Conservation (phyloP, 2,888 invertebrate genomes). For the Chymomyza fuscimana region DNA sequence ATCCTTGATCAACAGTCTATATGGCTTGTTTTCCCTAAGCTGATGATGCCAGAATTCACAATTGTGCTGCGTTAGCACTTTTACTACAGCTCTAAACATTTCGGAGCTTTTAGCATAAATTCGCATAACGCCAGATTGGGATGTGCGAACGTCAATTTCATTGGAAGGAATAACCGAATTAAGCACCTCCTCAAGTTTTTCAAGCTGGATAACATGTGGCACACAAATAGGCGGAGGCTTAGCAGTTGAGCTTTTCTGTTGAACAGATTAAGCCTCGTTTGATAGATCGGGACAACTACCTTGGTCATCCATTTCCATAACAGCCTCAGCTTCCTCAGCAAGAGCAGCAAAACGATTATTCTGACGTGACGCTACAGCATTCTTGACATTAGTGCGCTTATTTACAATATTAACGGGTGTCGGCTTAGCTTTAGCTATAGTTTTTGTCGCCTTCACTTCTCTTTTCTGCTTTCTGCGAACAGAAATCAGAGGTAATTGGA, state of each 20-base stretch:
- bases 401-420: neutral
- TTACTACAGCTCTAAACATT: neutral
- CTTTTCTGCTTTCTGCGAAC: no score
- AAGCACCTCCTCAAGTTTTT: neutral
- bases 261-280: no score
- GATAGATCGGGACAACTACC: neutral
- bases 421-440: neutral
- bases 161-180: neutral
- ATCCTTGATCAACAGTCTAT: neutral
- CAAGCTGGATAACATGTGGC: neutral
- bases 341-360: neutral
- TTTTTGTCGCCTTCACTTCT: no score
- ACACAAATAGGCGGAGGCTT: constrained; percentile 7
- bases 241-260: no score
- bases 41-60: constrained; percentile 10
- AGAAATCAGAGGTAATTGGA: neutral
- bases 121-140: neutral
- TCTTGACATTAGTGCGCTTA: neutral
- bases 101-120: neutral
- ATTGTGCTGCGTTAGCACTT: neutral
- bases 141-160: neutral
- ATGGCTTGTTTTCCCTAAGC: neutral
- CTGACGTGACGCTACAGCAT: neutral
- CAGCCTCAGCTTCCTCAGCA: neutral
- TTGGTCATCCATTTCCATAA: neutral